Evolutionary conservation across 2,888 invertebrate genomes (phyloP), one percentile per base, ranked within the genome.

Genomic region (Zygogramma bicolorata): DNA sequence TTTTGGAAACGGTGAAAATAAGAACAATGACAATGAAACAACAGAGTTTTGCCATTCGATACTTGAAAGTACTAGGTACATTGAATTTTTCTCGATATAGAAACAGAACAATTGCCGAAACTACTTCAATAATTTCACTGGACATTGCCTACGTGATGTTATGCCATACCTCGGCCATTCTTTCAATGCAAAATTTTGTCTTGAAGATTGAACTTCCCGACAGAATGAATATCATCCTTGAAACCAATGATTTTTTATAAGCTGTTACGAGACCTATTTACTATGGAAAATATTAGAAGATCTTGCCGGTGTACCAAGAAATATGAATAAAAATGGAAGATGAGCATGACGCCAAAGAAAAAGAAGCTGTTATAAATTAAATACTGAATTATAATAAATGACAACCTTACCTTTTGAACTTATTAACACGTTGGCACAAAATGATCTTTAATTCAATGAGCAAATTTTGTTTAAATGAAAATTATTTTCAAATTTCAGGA

Each of bases 261-360:
- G n/a, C 25, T 27, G 4, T 27, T 29, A 25, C n/a, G 27, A 13
- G 13, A 1, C n/a, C 22, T 25, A 53, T 53, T 15, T n/a, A 53
- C 53, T 15, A 10, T 6, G 31, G 29, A 4, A 10, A 46, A 46
- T 46, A 27, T 29, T 15, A 59, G n/a, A 29, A 53, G 46, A 20
- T 34, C 27, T 58, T 40, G 42, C 67, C 67, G 67, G 67, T 67
- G 27, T 27, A 40, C 27, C n/a, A n/a, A 58, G 65, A 58, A 68
- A 65, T 60, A 68, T 53, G 42, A 73, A 71, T 66, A 68, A 74
- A 74, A 70, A 74, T 75, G 72, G 75, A 69, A 70, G 65, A 81
- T 82, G 80, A 81, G 82, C 79, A 81, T 81, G 86, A 86, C 86
- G 86, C 86, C 80, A 84, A 79, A 79, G 76, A 78, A 84, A 82